A percentile compares a stretch with the other conserved stretches of the same genome.
Conservation (phyloP, 2,113 vertebrate genomes). For the Ploceus nigricollis region DNA sequence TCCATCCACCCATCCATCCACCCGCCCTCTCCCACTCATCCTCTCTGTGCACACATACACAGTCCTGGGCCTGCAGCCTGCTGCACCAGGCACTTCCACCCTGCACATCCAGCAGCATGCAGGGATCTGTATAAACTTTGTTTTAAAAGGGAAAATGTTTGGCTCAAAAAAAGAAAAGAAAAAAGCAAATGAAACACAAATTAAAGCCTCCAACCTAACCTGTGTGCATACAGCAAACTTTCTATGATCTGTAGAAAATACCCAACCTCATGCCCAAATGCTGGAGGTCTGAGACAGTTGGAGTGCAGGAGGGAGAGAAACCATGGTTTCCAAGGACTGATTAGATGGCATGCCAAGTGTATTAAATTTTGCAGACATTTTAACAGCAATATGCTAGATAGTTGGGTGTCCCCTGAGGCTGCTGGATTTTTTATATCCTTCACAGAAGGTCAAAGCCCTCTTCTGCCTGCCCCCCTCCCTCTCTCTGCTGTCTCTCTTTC, state of each 20-base stretch:
- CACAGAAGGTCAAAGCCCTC: constrained; percentile 92
- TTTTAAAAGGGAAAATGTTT: neutral
- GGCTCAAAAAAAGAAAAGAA: neutral
- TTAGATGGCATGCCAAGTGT: constrained; percentile 85
- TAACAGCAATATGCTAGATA: constrained; percentile 92
- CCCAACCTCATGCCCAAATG: neutral
- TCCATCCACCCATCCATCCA: neutral
- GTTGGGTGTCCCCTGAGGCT: constrained; percentile 88
- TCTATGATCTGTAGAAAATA: neutral
- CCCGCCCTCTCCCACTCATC: neutral
- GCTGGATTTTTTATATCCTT: constrained; percentile 95
- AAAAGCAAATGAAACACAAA: neutral
- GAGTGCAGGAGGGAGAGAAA: constrained; percentile 27
- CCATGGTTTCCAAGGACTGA: constrained; percentile 81
- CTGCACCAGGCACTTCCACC: neutral
- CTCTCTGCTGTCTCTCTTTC: constrained; percentile 25
- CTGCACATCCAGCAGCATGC: neutral
- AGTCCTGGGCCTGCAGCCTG: fast-evolving
- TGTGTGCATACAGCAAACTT: neutral
- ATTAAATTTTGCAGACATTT: constrained; percentile 95
- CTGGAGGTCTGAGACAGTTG: constrained; percentile 20
- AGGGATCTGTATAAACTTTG: neutral
- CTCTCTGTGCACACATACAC: no score
- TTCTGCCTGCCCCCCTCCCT: constrained; percentile 69
- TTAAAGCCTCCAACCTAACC: neutral